These are phyloP conservation scores for Troilus luridus DNA, from an alignment of 2,888 invertebrate species.

Conservation along the genomic window DNA sequence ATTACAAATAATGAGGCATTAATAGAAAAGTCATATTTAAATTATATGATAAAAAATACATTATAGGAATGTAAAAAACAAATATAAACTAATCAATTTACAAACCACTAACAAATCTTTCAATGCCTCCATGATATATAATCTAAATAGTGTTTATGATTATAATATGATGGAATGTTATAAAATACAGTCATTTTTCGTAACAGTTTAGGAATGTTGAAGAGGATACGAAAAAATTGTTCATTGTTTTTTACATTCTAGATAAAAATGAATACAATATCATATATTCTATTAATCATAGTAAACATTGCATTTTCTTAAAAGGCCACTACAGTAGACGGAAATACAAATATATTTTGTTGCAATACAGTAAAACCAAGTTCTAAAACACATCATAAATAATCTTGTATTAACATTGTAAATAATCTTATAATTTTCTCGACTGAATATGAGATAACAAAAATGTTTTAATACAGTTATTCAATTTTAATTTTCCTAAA, in stretches of 20 bases:
- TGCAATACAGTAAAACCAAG: background rate
- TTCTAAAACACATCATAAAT: no score
- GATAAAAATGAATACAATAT: background rate
- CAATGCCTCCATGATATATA: no score
- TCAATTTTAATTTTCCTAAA: background rate
- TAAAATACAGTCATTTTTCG: background rate
- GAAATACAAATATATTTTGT: background rate
- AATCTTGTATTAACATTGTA: background rate
- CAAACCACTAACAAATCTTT: background rate
- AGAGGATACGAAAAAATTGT: background rate
- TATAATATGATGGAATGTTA: background rate
- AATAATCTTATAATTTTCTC: no score
- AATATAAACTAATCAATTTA: constrained; percentile 10
- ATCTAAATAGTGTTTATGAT: background rate
- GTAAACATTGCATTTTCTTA: background rate
- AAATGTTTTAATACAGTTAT: no score
- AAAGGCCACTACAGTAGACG: background rate
- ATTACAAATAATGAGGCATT: background rate
- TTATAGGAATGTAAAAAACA: background rate
- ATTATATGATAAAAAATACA: background rate
- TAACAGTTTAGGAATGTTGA: background rate
- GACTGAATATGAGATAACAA: no score
- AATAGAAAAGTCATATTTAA: background rate
- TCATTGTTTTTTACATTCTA: background rate
- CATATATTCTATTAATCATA: background rate